Base-by-base conservation (phyloP, 2,113 vertebrate species). In the Archilochus colubris region DNA sequence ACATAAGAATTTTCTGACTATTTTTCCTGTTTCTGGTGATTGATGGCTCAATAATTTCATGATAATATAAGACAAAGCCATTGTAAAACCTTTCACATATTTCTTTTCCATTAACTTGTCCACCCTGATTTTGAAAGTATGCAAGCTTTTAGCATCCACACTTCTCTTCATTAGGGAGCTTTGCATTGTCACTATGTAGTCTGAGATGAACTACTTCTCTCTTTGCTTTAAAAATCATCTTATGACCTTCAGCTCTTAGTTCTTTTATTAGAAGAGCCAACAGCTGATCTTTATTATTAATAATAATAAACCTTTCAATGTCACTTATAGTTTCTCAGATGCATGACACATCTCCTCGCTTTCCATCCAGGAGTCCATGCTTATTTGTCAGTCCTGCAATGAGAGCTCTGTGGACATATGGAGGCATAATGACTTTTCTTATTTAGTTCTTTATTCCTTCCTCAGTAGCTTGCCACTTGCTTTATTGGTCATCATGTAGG, bases 151-250 rank as follows among this genome's bases (percentile, higher is more conserved):
- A 66, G 5, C 8, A 87, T 59, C 5, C 19, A n/a, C 4, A 5
- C 1, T 14, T 50, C 40, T 59, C 22, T 46, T 95, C 51, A 14
- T 2, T 0, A 0, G 13, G 9, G 25, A 57, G 9, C 20, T 81
- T 59, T 74, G 14, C 17, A 58, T 43, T 21, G 28, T 78, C 30
- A 36, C 10, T 38, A 15, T 0, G 0, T 20, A 87, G 30, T 48
- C 53, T 38, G 50, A 77, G 11, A 68, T 16, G 2, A 73, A 30
- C 14, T 19, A 5, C 12, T 22, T 78, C 55, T 76, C 50, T 53
- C 17, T 51, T 23, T 78, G 8, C 7, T n/a, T 89, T 64, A 18
- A 28, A 59, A 91, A 67, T 13, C 3, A 12, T 55, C 6, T 62
- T 86, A 20, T 31, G 25, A 9, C 62, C 28, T 61, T 93, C 28